Base-by-base conservation (phyloP, 2,797 vertebrate species). In the Tokudaia tokunoshimensis region DNA sequence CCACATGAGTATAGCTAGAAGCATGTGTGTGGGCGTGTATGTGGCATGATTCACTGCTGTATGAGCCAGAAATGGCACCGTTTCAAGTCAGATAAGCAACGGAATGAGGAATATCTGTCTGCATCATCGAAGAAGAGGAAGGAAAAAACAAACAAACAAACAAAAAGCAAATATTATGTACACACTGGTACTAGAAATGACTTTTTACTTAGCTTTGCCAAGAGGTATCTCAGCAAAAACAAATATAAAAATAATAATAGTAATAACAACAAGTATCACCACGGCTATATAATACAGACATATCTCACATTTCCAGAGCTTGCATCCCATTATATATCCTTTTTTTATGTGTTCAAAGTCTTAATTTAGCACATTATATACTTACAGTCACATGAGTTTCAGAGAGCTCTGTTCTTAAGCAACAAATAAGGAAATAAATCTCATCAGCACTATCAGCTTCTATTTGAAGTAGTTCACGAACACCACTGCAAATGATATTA, bases 401-500 rank as follows among this genome's bases (percentile, higher is more conserved):
- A 97, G 78, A 96, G 72, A 98, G 76, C 59, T 97, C 75, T 91
- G 29, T 67, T 92, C 79, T 96, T 93, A 97, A 94, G 67, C 87
- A 95, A 91, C 72, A 90, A 93, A 89, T 41, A 84, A 89, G 79
- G 63, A 67, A 97, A 97, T 82, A 96, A 93, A 98, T 97, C 94
- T 95, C 91, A 96, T 87, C 95, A 83, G 50, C 14, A 50, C 59
- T 91, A 80, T 70, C 88, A 91, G 95, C 65, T 92, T 90, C 93
- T 94, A 95, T 93, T 93, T 89, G 94, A 95, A 96, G 98, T 98
- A 96, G 93, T 98, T 95, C 97, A 94, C 97, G 92, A 96, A 98
- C 97, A 98, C 97, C 96, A 94, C 97, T 98, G 98, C 89, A 98
- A 99, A 98, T 97, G 63, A 98, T 98, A 98, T 98, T 97, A 97